These are phyloP conservation scores for Hypanus sabinus DNA, from an alignment of 2,113 vertebrate species.

Conservation along the genomic window DNA sequence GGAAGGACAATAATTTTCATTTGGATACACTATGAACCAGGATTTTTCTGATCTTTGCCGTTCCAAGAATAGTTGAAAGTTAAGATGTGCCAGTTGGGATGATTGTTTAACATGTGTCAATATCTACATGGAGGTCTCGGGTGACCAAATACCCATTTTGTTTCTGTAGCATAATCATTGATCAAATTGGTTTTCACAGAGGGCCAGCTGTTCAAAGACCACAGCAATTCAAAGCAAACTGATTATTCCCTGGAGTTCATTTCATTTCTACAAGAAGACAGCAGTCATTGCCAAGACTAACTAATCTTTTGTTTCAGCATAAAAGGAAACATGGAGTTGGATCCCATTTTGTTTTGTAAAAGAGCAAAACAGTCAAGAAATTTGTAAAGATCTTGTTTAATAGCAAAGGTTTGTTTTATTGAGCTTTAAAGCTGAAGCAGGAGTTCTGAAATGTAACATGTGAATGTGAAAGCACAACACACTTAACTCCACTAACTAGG, in stretches of 20 bases:
- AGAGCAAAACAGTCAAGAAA: not conserved
- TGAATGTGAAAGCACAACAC: no score
- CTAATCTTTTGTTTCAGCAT: not conserved
- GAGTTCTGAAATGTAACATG: no score
- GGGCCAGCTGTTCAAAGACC: not conserved
- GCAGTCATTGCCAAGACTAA: not conserved
- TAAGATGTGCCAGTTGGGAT: not conserved
- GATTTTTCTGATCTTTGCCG: not conserved
- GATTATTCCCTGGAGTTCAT: not conserved
- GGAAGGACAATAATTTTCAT: not conserved
- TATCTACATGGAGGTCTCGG: not conserved
- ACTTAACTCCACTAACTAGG: no score
- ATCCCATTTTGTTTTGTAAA: not conserved
- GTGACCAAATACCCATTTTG: no score
- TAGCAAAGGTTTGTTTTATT: no score
- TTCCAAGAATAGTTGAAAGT: not conserved
- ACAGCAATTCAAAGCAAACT: not conserved
- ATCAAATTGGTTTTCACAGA: not conserved
- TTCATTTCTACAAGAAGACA: not conserved
- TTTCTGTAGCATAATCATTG: not conserved
- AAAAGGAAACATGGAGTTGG: not conserved
- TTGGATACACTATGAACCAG: not conserved
- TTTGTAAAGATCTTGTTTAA: no score
- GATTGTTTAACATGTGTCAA: not conserved
- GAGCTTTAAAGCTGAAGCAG: no score